These are phyloP conservation scores for Holothuria scabra DNA, from an alignment of 53 echinoderm and acorn worm genomes.

Conservation along the genomic window DNA sequence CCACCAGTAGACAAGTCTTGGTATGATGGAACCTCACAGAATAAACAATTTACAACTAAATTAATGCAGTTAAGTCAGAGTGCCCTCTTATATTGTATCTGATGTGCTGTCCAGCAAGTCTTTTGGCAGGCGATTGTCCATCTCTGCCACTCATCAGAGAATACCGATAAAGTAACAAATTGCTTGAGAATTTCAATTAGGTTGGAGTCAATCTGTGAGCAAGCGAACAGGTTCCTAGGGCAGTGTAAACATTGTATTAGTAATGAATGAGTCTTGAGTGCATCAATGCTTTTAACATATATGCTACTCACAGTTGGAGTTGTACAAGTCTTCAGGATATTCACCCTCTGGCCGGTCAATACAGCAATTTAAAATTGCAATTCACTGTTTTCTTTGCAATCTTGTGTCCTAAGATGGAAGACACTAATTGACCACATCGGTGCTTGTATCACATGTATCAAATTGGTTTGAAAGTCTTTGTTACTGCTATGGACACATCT, in stretches of 20 bases:
- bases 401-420: not conserved
- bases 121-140: not conserved
- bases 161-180: constrained; percentile 13
- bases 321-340: not conserved
- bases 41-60: too few species aligned
- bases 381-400: constrained; percentile 3
- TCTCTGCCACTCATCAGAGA: constrained; percentile 11
- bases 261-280: not conserved
- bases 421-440: constrained; percentile 9
- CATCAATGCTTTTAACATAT: constrained; percentile 11
- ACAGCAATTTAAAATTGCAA: not conserved
- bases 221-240: constrained; percentile 19
- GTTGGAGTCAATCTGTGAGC: not conserved
- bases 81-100: too few species aligned
- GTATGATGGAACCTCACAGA: too few species aligned
- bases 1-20: too few species aligned
- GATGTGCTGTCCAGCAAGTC: too few species aligned
- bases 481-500: too few species aligned
- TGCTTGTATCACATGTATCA: not conserved
- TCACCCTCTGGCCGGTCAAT: not conserved
- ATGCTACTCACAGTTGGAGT: constrained; percentile 11
- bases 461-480: not conserved
- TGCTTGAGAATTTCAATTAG: constrained; percentile 35
- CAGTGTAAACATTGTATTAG: constrained; percentile 30
- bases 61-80: too few species aligned